phyloP scores from a whole-genome alignment of 2,113 vertebrate species.

The Oplegnathus fasciatus region DNA sequence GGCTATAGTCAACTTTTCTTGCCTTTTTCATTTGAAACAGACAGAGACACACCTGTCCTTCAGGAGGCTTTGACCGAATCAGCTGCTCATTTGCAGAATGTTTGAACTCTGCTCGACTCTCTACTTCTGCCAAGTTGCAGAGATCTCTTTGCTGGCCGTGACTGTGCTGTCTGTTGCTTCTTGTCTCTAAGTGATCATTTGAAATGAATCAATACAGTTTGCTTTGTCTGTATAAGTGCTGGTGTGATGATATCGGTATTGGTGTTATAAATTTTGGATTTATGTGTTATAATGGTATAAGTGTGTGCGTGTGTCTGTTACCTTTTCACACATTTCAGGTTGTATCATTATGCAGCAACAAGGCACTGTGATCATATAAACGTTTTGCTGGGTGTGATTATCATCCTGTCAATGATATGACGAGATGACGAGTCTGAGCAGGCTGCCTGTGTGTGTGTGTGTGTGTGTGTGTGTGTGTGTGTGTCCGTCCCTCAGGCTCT shows the following conservation, averaged over 20 bases:
- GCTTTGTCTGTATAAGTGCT: background rate
- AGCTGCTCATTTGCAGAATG: background rate
- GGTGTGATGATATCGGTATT: background rate
- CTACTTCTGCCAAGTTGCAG: background rate
- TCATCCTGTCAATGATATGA: constrained; percentile 39
- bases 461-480: constrained; percentile 18
- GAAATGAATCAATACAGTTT: background rate
- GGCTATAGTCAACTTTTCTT: background rate
- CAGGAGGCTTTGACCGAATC: background rate
- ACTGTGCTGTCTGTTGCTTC: background rate
- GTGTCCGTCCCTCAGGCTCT: constrained; percentile 10
- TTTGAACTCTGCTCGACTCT: background rate
- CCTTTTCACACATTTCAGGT: constrained; percentile 12
- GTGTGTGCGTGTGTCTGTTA: constrained; percentile 8
- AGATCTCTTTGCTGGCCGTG: background rate
- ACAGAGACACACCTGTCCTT: background rate
- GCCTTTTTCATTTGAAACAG: background rate
- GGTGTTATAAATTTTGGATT: background rate
- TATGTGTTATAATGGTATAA: background rate
- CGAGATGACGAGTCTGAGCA: constrained; percentile 38
- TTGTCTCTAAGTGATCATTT: background rate
- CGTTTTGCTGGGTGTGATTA: constrained; percentile 16
- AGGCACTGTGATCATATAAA: constrained; percentile 46
- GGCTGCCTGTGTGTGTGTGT: constrained; percentile 2
- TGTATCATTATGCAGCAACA: constrained; percentile 27